These are phyloP conservation scores for Drosophila teissieri DNA, from an alignment of 1,140 invertebrate genomes.

Conservation along the genomic window DNA sequence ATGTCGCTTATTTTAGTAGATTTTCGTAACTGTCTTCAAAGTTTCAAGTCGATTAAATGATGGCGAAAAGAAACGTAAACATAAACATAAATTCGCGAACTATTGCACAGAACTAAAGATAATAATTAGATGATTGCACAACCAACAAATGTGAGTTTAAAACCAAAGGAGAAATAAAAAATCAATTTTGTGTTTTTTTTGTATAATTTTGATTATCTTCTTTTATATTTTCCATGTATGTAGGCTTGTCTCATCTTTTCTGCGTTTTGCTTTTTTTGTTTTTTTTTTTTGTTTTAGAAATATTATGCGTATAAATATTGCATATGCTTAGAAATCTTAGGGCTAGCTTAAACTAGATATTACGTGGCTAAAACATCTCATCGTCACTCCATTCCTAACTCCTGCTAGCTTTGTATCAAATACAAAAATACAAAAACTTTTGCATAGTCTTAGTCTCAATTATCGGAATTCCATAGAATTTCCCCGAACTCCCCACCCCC, in stretches of 20 bases:
- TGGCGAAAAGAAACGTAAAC: constrained; percentile 4
- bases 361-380: constrained; percentile 49
- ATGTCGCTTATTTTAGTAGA: constrained; percentile 39
- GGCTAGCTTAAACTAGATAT: constrained; percentile 47
- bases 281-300: constrained; percentile 68
- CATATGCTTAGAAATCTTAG: constrained; percentile 53
- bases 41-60: constrained; percentile 4
- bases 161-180: constrained; percentile 63
- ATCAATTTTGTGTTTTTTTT: constrained; percentile 64
- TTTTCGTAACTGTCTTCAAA: constrained; percentile 18
- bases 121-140: constrained; percentile 42
- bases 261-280: constrained; percentile 49
- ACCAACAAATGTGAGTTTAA: constrained; percentile 48
- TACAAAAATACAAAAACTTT: constrained; percentile 80
- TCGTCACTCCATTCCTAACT: constrained; percentile 32
- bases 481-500: constrained; percentile 13
- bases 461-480: constrained; percentile 37
- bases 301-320: constrained; percentile 59
- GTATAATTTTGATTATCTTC: constrained; percentile 82
- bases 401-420: constrained; percentile 72
- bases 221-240: constrained; percentile 82
- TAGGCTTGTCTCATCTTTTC: constrained; percentile 60
- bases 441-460: constrained; percentile 80
- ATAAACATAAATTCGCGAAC: constrained; percentile 1
- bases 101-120: constrained; percentile 40